Evolutionary conservation across 2,113 vertebrate species (phyloP), one percentile per base, ranked within the genome.

Genomic region (Bombycilla garrulus): DNA sequence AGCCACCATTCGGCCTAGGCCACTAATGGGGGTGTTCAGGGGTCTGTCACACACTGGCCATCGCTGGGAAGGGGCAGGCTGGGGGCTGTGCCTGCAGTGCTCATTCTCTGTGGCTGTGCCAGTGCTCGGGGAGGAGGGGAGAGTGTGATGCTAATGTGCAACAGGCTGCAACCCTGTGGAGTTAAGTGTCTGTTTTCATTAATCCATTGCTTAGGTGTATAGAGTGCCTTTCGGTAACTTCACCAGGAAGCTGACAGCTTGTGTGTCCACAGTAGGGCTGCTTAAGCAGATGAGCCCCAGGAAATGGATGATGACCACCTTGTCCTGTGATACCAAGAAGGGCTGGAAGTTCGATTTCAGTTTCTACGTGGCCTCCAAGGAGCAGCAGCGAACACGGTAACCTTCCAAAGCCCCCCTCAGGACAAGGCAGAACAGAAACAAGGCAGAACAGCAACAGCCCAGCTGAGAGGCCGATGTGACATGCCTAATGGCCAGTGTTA

Each of bases 211-310:
- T 98, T 97, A 99, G 99, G 99, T 99, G 88, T 99, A 99, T 98
- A 98, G 97, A 98, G 98, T 98, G 97, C 98, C 99, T 98, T 98
- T 98, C 97, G 98, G 98, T 98, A 99, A 99, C 98, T 99, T 99
- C 98, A 99, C 98, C 98, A 98, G 96, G 97, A 99, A 98, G 98
- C 98, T 99, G 98, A 99, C 98, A 80, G 99, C 99, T 98, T 99
- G 99, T 97, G 98, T 99, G 97, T 99, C 99, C 98, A 98, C 98
- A 98, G 98, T 98, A 97, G 99, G 99, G 98, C 99, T 99, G 83
- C 98, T 98, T 96, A 98, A 97, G 91, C 97, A 97, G 96, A 97
- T 69, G 97, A 98, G 98, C 98, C 98, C 98, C 96, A 98, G 98
- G 98, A 98, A 97, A 94, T 99, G 99, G 99, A 99, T 99, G 99